Base-by-base conservation (phyloP, 2,113 vertebrate genomes). In the Lagopus leucura region DNA sequence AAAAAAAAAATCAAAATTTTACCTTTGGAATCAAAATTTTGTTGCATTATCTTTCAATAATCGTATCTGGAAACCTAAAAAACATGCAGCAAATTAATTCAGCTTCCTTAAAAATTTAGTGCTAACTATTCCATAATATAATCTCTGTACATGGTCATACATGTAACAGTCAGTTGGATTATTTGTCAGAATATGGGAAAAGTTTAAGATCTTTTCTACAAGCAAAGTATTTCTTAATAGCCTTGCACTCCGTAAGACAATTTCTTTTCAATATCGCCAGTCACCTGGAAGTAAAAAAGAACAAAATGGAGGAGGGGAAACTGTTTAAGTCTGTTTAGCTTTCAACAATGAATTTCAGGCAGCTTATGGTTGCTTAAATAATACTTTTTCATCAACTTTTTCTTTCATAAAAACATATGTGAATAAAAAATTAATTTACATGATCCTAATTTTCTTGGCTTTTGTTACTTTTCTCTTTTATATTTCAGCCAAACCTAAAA, bases 281-380 rank as follows among this genome's bases (percentile, higher is more conserved):
- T 72, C 32, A 54, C 4, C 63, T 54, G 8, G 10, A 21, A 76
- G 18, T 52, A 42, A 54, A 89, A 11, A 60, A 89, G 6, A 5
- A n/a, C 17, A 50, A 63, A 34, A 3, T 21, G 3, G 0, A 1
- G 4, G 1, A 3, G 1, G 0, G 1, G 2, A 2, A 3, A 27
- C 36, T 50, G 5, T 86, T 72, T 70, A 13, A 47, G 2, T 76
- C 36, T 84, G 13, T 32, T 52, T 34, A 64, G 7, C 15, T 80
- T 77, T 86, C 47, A 66, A 32, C 27, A 91, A 52, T 66, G 10
- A 89, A 28, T 92, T 95, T 92, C 40, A 76, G 36, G 36, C 28
- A 19, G 14, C 47, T 91, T 73, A 60, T 45, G 61, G 91, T 12
- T 81, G 63, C 89, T 36, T 47, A n/a, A 24, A 6, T 21, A 63